Conservation (phyloP, 1,140 invertebrate genomes). For the Drosophila aff. region DNA sequence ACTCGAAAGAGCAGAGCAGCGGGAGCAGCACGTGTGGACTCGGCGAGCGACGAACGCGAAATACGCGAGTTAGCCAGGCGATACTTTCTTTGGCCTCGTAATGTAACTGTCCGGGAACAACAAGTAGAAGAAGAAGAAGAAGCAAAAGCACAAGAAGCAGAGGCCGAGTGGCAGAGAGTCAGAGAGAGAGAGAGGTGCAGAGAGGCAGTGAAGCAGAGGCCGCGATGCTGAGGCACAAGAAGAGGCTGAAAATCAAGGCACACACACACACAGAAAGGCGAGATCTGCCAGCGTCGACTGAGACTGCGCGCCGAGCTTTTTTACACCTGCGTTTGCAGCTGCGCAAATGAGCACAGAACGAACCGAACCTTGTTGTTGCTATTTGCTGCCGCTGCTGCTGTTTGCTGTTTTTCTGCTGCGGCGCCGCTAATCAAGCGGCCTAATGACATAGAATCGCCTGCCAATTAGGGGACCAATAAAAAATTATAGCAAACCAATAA, state of each 20-base stretch:
- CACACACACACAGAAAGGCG: not conserved
- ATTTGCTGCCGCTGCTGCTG: slow-evolving; percentile 9
- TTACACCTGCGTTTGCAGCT: slow-evolving; percentile 58
- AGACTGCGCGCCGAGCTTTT: slow-evolving; percentile 43
- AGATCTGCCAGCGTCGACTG: slow-evolving; percentile 28
- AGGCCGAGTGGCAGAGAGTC: not conserved
- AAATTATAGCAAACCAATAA: slow-evolving; percentile 42
- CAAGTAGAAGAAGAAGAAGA: slow-evolving; percentile 19
- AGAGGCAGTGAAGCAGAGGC: slow-evolving; percentile 10
- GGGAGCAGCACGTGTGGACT: slow-evolving; percentile 80
- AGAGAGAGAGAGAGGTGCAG: slow-evolving; percentile 13
- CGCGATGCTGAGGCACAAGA: slow-evolving; percentile 31
- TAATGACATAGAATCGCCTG: slow-evolving; percentile 63
- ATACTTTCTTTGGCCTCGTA: slow-evolving; percentile 85
- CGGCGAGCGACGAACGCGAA: slow-evolving; percentile 84
- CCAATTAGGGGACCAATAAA: slow-evolving; percentile 56
- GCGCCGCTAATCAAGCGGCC: slow-evolving; percentile 61
- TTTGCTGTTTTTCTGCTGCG: slow-evolving; percentile 7
- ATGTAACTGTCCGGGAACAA: slow-evolving; percentile 82
- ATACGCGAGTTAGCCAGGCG: slow-evolving; percentile 79
- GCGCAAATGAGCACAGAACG: slow-evolving; percentile 71
- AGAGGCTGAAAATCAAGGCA: slow-evolving; percentile 39
- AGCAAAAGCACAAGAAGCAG: slow-evolving; percentile 5
- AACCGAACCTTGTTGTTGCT: slow-evolving; percentile 32
- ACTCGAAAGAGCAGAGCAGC: slow-evolving; percentile 46